Base-by-base conservation (phyloP, 2,888 invertebrate genomes). In the Erebia ligea region DNA sequence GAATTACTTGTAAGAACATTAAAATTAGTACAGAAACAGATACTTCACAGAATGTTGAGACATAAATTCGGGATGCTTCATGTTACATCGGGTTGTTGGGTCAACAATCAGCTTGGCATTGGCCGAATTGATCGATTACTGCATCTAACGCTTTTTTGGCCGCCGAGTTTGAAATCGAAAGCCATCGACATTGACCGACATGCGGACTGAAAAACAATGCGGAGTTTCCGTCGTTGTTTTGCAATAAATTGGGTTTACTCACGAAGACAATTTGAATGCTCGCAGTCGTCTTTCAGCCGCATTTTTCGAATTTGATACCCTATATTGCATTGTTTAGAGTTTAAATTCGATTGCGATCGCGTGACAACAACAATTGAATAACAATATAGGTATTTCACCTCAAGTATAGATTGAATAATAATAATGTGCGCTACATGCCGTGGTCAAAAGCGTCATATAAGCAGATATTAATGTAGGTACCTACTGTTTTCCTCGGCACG, bases 181-280 rank as follows among this genome's bases (percentile, higher is more conserved):
- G 84, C 87, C 62, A 76, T 80, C 85, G 90, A 85, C 91, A 89
- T 90, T 90, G 91, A 91, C 90, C 90, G 87, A 89, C 86, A 85
- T 88, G 85, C 81, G 70, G 74, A 76, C 83, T 84, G 86, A 88
- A 89, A 89, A 88, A 90, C 88, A 87, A 89, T 89, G 82, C 83
- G 75, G 79, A 80, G 79, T 76, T 76, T 76, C 77, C 76, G 79
- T 75, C 78, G 75, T 75, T 73, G 75, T 78, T 75, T 76, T 76
- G 77, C 76, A 76, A 77, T 75, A 70, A 74, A 78, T 74, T 73
- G 68, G 65, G 65, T 69, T 72, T 69, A 71, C 73, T 73, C 73
- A 70, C 67, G 69, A 67, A 74, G 69, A 72, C 67, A 68, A 72
- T 74, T 72, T 62, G 62, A 68, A 72, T 69, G 66, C 68, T 69